Base-by-base conservation (phyloP, 2,113 vertebrate genomes). In the Saccopteryx bilineata region DNA sequence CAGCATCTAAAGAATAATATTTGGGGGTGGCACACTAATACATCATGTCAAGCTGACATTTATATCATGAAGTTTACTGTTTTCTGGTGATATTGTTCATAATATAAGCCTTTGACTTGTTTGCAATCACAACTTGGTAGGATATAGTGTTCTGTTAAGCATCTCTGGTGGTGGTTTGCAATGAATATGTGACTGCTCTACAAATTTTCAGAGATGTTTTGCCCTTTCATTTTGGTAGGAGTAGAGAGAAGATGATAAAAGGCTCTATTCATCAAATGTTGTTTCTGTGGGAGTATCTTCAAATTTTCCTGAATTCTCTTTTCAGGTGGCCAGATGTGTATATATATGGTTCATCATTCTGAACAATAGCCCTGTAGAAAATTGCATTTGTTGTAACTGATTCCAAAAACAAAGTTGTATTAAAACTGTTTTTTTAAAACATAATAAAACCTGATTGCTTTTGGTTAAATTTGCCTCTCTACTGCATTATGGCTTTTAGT, bases 101-200 rank as follows among this genome's bases (percentile, higher is more conserved):
- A 97, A 98, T 97, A 94, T 91, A 96, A 97, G 96, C 96, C 97
- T 97, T 93, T 97, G 96, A 95, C 97, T 97, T 96, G 96, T 96
- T 97, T 97, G 96, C 97, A 97, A 96, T 98, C 97, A 98, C 95
- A 90, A 78, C 91, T 85, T 93, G 87, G 96, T 98, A 98, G 96
- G 93, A 98, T 97, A 98, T 96, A 98, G 95, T 96, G 96, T 95
- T 96, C 93, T 95, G 97, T 95, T 97, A 97, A 94, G 91, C 94
- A 97, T 94, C 95, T 97, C 94, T 96, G 93, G 80, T 88, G 91
- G 95, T 87, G 80, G 95, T 97, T 97, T 90, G 93, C 94, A 94
- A 96, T 97, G 97, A 98, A 96, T 96, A 95, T 97, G 96, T 97
- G 97, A 97, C 96, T 96, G 96, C 84, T 96, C 96, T 96, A 97